These are phyloP conservation scores for Etheostoma spectabile DNA, from an alignment of 2,113 vertebrate species.

Conservation along the genomic window DNA sequence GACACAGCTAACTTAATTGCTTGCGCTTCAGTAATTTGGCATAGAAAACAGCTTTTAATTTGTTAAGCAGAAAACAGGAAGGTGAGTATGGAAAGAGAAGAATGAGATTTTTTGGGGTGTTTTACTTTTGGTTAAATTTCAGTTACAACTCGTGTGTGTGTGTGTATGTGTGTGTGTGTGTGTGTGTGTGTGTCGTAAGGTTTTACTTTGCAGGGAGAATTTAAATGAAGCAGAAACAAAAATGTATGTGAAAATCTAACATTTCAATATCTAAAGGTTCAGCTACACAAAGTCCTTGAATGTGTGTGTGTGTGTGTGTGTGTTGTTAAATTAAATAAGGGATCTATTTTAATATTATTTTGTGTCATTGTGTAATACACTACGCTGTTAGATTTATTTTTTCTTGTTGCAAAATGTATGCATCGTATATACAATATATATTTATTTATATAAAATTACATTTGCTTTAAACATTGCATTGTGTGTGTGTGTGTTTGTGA, in stretches of 20 bases:
- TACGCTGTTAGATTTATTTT: background rate
- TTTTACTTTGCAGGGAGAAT: slow-evolving; percentile 37
- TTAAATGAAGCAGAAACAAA: slow-evolving; percentile 51
- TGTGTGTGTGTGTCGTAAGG: slow-evolving; percentile 5
- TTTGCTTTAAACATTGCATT: background rate
- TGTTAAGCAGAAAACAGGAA: slow-evolving; percentile 35
- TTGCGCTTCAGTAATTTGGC: background rate
- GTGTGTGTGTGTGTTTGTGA: background rate
- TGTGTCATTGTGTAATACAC: background rate
- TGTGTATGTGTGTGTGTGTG: background rate
- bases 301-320: slow-evolving; percentile 3
- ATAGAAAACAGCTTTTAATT: slow-evolving; percentile 45
- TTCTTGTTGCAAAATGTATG: background rate
- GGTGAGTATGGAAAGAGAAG: slow-evolving; percentile 24
- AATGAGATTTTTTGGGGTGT: background rate
- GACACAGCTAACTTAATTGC: slow-evolving; percentile 5
- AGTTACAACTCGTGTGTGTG: slow-evolving; percentile 6
- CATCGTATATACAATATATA: background rate
- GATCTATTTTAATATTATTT: background rate
- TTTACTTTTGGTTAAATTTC: slow-evolving; percentile 19
- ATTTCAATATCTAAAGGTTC: slow-evolving; percentile 25
- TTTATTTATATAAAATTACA: background rate
- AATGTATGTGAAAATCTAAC: slow-evolving; percentile 46
- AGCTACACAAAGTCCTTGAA: slow-evolving; percentile 15
- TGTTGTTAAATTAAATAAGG: background rate